Conservation (phyloP, 2,797 vertebrate genomes). For the Rhodeus uyekii region DNA sequence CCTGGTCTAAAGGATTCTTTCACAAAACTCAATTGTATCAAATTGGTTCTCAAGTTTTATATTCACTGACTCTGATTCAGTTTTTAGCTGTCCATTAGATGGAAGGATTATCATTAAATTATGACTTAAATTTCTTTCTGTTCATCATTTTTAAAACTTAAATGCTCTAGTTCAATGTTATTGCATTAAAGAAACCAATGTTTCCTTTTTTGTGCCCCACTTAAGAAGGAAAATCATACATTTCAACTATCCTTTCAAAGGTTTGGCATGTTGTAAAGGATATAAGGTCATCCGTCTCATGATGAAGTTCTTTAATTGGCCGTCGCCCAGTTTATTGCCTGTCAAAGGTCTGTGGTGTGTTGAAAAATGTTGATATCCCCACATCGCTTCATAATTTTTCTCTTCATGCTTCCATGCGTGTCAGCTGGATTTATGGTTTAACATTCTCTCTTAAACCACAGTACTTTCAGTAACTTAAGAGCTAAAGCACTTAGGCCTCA, state of each 20-base stretch:
- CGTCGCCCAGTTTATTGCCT: background rate
- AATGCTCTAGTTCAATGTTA: background rate
- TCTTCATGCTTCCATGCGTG: slow-evolving; percentile 7
- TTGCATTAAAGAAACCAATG: background rate
- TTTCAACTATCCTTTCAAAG: background rate
- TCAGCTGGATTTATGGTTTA: slow-evolving; percentile 25
- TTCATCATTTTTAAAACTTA: background rate
- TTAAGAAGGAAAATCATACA: background rate
- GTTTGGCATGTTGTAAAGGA: background rate
- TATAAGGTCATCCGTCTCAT: slow-evolving; percentile 10
- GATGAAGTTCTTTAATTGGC: background rate
- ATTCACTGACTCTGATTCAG: background rate
- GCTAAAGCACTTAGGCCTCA: slow-evolving; percentile 30
- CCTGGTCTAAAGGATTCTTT: background rate
- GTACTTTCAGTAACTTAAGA: background rate
- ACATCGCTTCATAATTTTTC: slow-evolving; percentile 30
- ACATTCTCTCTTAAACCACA: slow-evolving; percentile 18
- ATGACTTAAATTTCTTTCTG: background rate
- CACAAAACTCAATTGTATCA: background rate
- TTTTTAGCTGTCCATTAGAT: background rate
- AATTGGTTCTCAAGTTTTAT: background rate
- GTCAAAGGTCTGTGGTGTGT: slow-evolving; percentile 9
- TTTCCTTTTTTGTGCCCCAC: background rate
- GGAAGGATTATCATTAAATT: background rate
- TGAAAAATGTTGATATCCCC: slow-evolving; percentile 15